Evolutionary conservation across 1,140 invertebrate genomes (phyloP).

Genomic region (Potamilus streckersoni): DNA sequence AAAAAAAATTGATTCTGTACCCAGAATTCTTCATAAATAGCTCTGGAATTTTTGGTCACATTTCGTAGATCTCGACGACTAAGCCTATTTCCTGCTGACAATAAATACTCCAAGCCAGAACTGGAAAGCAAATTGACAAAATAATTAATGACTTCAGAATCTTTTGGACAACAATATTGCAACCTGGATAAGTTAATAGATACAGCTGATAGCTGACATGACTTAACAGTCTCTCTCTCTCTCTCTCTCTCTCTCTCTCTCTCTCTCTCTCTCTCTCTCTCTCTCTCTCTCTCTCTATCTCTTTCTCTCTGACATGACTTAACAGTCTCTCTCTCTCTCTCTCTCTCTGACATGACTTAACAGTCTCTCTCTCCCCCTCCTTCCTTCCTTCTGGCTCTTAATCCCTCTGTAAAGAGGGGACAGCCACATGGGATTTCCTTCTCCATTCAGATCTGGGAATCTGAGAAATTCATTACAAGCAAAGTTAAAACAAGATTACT

Average conservation of each 20-base stretch:
- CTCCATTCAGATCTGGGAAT: not conserved
- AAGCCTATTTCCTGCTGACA: constrained; percentile 75
- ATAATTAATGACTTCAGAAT: not conserved
- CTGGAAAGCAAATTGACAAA: constrained; percentile 57
- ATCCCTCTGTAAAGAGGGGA: too few species aligned
- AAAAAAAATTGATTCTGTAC: constrained; percentile 43
- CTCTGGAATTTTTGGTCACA: constrained; percentile 70
- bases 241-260: too few species aligned
- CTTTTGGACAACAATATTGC: not conserved
- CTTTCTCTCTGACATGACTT: too few species aligned
- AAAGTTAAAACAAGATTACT: not conserved
- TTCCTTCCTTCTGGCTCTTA: too few species aligned
- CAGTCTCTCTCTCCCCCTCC: too few species aligned
- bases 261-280: too few species aligned
- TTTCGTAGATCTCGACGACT: constrained; percentile 80
- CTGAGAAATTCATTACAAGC: not conserved
- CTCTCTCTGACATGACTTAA: too few species aligned
- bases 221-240: too few species aligned
- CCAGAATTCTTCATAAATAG: constrained; percentile 90
- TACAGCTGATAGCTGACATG: too few species aligned
- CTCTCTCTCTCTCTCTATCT: too few species aligned
- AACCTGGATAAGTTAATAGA: not conserved
- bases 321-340: too few species aligned
- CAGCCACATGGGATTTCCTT: too few species aligned
- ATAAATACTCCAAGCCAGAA: constrained; percentile 75